A percentile compares a stretch with the other conserved stretches of the same genome.
Conservation (phyloP, 2,797 vertebrate genomes). For the Erpetoichthys calabaricus region DNA sequence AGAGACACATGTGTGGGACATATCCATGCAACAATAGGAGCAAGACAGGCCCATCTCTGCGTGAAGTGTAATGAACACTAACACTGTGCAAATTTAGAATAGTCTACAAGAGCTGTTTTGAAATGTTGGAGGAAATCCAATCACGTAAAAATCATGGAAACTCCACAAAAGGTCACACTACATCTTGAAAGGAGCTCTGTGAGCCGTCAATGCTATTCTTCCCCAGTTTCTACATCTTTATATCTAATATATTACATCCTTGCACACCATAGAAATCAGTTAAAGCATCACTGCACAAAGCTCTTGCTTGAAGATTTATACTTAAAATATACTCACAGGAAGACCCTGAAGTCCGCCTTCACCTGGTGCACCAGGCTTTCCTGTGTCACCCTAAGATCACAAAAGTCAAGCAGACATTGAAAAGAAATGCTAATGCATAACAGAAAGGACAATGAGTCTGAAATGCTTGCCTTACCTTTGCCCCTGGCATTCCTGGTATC, state of each 20-base stretch:
- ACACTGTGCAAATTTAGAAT: too few species aligned
- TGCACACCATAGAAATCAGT: too few species aligned
- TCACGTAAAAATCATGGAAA: not conserved
- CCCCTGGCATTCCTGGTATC: constrained; percentile 87
- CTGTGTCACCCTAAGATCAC: constrained; percentile 61
- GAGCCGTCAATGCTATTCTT: not conserved
- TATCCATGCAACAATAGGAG: too few species aligned
- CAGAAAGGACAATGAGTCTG: not conserved
- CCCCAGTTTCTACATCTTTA: not conserved
- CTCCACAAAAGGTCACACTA: not conserved
- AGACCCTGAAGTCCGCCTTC: constrained; percentile 79
- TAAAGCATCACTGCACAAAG: too few species aligned
- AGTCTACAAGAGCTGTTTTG: too few species aligned
- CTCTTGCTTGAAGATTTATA: not conserved
- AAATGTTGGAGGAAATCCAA: not conserved
- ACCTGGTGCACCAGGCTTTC: constrained; percentile 72
- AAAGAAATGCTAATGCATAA: not conserved
- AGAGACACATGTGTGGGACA: too few species aligned
- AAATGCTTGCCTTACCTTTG: constrained; percentile 58
- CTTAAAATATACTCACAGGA: constrained; percentile 67
- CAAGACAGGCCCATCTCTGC: too few species aligned
- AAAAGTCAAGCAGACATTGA: constrained; percentile 9
- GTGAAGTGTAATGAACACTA: too few species aligned
- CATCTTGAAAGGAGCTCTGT: not conserved
- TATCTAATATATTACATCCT: too few species aligned